These are phyloP conservation scores for Brachionus asplanchnoidis DNA, from an alignment of 1,140 invertebrate genomes.

Conservation along the genomic window DNA sequence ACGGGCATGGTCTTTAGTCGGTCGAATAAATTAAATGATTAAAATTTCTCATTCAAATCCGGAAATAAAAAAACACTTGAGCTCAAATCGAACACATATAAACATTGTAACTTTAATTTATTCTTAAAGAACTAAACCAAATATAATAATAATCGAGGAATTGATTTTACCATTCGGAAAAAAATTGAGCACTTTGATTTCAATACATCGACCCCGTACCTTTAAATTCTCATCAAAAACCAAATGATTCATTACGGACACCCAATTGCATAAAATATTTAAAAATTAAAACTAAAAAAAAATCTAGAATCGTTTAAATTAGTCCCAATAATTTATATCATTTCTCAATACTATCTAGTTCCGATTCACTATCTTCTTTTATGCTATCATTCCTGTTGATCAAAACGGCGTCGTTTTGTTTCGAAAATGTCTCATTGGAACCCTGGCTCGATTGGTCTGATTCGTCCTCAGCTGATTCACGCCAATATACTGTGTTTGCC, in stretches of 20 bases:
- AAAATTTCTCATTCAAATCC: background rate
- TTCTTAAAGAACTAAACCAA: background rate
- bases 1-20: background rate
- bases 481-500: constrained; percentile 35
- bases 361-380: constrained; percentile 7
- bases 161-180: background rate
- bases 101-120: background rate
- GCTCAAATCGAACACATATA: background rate
- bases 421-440: background rate
- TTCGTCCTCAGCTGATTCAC: background rate
- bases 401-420: background rate
- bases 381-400: constrained; percentile 9
- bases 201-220: background rate
- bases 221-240: background rate
- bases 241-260: background rate
- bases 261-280: background rate
- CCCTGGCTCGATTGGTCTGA: background rate
- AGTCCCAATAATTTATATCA: background rate
- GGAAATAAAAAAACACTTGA: background rate
- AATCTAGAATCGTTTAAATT: background rate
- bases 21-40: background rate
- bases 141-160: background rate
- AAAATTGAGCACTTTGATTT: background rate
- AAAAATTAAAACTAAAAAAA: background rate
- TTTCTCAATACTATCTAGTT: background rate